A percentile compares a stretch with the other conserved stretches of the same genome.
phyloP scores from a whole-genome alignment of 2,888 invertebrate species.

The Ischnura elegans region DNA sequence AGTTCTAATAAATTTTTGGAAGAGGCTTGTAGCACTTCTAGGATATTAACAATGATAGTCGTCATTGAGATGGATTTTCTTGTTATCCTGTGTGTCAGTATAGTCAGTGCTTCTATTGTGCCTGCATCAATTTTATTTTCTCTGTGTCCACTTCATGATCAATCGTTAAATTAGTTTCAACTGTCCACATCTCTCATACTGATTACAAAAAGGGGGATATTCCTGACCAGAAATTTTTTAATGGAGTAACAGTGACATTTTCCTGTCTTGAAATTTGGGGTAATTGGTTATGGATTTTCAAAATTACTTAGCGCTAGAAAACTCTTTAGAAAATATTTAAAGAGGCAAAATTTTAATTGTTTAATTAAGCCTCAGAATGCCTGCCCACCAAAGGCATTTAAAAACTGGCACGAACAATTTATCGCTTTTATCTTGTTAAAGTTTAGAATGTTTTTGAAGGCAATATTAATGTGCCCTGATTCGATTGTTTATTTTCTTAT shows the following conservation, averaged over 20 bases:
- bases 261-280: not conserved
- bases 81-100: not conserved
- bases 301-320: not conserved
- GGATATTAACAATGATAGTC: too few species aligned
- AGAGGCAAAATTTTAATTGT: not conserved
- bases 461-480: too few species aligned
- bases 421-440: too few species aligned
- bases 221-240: not conserved
- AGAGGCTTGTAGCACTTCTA: too few species aligned
- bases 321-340: not conserved
- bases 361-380: too few species aligned
- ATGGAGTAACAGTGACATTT: not conserved
- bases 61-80: not conserved
- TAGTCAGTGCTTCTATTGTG: not conserved
- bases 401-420: too few species aligned
- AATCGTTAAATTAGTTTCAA: not conserved
- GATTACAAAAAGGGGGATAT: not conserved
- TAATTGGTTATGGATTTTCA: not conserved
- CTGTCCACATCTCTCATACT: not conserved
- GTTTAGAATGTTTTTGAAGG: too few species aligned
- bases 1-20: too few species aligned
- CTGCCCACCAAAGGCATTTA: too few species aligned
- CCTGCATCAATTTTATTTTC: not conserved
- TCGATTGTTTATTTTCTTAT: too few species aligned
- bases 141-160: not conserved